Percentiles rank a stretch among this genome's conserved stretches.
Conservation (phyloP, 2,113 vertebrate genomes). For the Rhinolophus sinicus region DNA sequence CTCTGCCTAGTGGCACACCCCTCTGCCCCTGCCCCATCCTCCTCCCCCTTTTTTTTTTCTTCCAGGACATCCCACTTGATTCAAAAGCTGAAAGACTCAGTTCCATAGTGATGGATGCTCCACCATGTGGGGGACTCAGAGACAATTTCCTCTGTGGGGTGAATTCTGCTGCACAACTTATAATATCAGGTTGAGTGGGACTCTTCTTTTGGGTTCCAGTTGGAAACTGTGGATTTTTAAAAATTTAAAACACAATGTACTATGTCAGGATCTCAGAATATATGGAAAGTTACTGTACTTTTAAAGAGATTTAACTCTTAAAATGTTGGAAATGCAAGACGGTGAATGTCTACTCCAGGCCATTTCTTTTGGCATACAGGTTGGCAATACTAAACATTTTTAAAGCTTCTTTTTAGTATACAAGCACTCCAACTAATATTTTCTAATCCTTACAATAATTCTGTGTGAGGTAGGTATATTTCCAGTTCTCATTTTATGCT, state of each 20-base stretch:
- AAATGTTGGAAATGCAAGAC: conserved; percentile 58
- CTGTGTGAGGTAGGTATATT: conserved; percentile 24
- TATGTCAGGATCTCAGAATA: conserved; percentile 9
- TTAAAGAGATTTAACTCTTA: conserved; percentile 22
- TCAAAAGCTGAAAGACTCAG: background rate
- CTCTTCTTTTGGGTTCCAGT: background rate
- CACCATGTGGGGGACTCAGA: background rate
- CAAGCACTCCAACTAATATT: background rate
- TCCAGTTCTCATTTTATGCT: conserved; percentile 51
- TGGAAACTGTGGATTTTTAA: conserved; percentile 27
- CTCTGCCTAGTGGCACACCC: no score
- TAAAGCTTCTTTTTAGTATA: conserved; percentile 33
- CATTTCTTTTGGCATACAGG: background rate
- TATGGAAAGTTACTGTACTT: background rate
- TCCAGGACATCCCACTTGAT: background rate
- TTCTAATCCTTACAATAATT: conserved; percentile 49
- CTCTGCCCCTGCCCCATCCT: no score
- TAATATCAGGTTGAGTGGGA: background rate
- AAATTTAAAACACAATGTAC: conserved; percentile 27
- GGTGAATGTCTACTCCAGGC: conserved; percentile 24
- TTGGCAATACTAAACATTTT: background rate
- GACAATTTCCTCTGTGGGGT: background rate
- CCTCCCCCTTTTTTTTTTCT: background rate
- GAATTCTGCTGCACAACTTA: background rate
- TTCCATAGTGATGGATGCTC: background rate